Conservation (phyloP, 2,113 vertebrate species). For the Scortum barcoo region DNA sequence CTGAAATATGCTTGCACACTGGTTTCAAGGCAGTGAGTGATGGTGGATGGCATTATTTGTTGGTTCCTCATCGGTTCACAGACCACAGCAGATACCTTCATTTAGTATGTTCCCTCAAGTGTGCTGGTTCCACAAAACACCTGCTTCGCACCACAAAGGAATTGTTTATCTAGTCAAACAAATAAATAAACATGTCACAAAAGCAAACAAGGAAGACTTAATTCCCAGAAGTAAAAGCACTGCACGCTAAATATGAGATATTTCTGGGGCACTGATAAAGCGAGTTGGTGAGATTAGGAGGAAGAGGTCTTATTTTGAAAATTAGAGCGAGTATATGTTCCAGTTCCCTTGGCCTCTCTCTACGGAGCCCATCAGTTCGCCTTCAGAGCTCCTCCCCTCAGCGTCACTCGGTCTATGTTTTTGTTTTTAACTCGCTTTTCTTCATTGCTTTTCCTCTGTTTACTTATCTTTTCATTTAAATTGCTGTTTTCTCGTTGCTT, state of each 20-base stretch:
- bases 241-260: conserved; percentile 4
- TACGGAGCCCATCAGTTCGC: no score
- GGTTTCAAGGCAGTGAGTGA: conserved; percentile 51
- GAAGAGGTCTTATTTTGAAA: no score
- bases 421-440: no score
- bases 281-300: no score
- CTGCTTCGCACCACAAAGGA: conserved; percentile 57
- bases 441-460: no score
- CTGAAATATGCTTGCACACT: conserved; percentile 57
- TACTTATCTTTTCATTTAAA: no score
- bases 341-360: no score
- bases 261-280: background rate
- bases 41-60: conserved; percentile 71
- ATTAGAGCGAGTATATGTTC: no score
- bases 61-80: conserved; percentile 66
- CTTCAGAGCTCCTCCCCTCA: no score
- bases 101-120: conserved; percentile 72
- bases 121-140: conserved; percentile 57
- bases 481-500: no score
- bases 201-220: conserved; percentile 61
- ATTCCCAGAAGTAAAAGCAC: conserved; percentile 49
- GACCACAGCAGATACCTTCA: conserved; percentile 71
- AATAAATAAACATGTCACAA: conserved; percentile 82
- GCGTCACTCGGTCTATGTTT: no score
- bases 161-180: conserved; percentile 73